A percentile compares a stretch with the other conserved stretches of the same genome.
These are phyloP conservation scores for Tauraco hartlaubi DNA, from an alignment of 2,797 vertebrate species.

Conservation along the genomic window DNA sequence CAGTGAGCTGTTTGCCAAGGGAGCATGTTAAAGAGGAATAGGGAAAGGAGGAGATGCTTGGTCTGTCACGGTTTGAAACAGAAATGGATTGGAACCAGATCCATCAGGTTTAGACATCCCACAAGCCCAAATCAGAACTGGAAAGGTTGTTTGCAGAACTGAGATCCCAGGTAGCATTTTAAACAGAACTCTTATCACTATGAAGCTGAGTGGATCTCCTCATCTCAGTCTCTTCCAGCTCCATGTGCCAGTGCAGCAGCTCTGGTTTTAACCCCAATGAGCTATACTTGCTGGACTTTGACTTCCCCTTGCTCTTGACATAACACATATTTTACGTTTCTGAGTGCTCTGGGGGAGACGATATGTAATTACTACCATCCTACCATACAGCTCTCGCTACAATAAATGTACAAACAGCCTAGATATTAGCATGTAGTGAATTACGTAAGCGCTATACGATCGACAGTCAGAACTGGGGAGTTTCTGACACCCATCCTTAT, in stretches of 20 bases:
- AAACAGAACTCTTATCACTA: not conserved
- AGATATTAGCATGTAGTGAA: not conserved
- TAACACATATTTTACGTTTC: not conserved
- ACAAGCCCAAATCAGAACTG: not conserved
- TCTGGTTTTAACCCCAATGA: not conserved
- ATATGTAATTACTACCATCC: not conserved
- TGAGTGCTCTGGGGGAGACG: not conserved
- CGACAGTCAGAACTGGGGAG: not conserved
- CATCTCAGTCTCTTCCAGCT: not conserved
- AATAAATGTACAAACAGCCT: not conserved
- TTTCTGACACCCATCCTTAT: conserved; percentile 24
- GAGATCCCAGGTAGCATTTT: not conserved
- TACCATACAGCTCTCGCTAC: not conserved
- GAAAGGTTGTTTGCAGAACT: not conserved
- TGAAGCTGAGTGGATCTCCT: not conserved
- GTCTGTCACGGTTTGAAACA: not conserved
- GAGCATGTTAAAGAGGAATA: not conserved
- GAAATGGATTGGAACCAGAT: not conserved
- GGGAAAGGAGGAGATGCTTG: not conserved
- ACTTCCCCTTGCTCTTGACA: not conserved
- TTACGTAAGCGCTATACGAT: not conserved
- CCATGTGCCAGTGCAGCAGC: not conserved
- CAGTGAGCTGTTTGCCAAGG: not conserved
- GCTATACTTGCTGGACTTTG: not conserved
- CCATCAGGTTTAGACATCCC: not conserved